Base-by-base conservation (phyloP, 2,113 vertebrate species). In the Ictidomys tridecemlineatus region DNA sequence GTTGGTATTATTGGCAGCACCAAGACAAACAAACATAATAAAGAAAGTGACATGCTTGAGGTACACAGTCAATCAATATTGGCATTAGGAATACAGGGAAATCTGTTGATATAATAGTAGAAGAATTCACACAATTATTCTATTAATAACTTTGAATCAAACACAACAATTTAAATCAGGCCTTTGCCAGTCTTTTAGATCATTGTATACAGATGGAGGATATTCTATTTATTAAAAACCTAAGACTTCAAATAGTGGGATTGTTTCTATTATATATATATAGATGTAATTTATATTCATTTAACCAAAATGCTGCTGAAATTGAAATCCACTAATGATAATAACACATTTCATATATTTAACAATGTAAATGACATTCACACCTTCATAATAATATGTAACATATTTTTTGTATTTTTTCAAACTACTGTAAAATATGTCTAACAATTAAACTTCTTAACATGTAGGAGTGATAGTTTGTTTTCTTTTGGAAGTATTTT, bases 321-420 rank as follows among this genome's bases (percentile, higher is more conserved):
- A 92, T 76, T 30, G 24, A 97, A 95, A 93, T 65, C 9, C 37
- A 84, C 9, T 83, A 79, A 87, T 67, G 34, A 88, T 78, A 93
- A 74, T 28, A 74, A 1, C 34, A 56, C 61, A 63, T 95, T 94
- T 89, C 51, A 70, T 48, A 78, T 84, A 74, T 73, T 8, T 83
- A 30, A 79, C n/a, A 76, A 67, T 73, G 63, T 84, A 86, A 83
- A 87, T 89, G 83, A 24, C 10, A 80, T 22, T 42, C 61, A 58
- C 67, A 88, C 37, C 45, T 91, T 24, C 26, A 84, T 26, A 80
- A 90, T 69, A 69, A 85, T 67, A 8, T 70, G 11, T 11, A 67
- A 13, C 20, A 32, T 37, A 32, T 90, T 96, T 85, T 94, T 97
- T 96, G 7, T 28, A 91, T 88, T 26, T 79, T 89, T 91, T 5